phyloP scores from a whole-genome alignment of 2,113 vertebrate species.

The Rhagologus leucostigma region DNA sequence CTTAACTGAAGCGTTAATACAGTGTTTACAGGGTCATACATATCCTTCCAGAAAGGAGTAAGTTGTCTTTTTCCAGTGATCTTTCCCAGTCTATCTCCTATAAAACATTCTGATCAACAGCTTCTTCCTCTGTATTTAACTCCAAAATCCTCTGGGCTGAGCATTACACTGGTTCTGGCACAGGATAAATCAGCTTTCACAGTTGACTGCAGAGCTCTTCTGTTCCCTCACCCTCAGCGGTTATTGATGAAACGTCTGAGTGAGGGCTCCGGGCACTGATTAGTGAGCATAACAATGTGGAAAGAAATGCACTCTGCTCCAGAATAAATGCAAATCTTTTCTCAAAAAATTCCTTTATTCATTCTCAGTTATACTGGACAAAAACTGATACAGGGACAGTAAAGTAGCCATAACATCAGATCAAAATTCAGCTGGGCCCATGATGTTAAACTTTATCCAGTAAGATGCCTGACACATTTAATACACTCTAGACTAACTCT shows the following conservation, averaged over 20 bases:
- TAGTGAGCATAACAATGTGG: background rate
- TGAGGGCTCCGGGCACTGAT: background rate
- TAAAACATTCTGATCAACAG: conserved; percentile 3
- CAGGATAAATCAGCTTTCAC: conserved; percentile 46
- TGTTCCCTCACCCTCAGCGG: conserved; percentile 17
- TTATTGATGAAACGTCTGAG: conserved; percentile 25
- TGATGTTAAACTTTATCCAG: background rate
- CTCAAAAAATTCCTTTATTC: background rate
- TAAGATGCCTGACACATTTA: background rate
- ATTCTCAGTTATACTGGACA: background rate
- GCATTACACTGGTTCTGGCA: conserved; percentile 54
- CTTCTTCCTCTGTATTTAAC: conserved; percentile 39
- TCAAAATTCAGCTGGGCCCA: background rate
- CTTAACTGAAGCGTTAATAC: background rate
- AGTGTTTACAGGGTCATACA: background rate
- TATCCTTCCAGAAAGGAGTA: background rate
- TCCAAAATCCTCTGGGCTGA: conserved; percentile 22
- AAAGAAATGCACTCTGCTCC: background rate
- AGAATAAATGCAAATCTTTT: background rate
- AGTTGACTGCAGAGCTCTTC: background rate
- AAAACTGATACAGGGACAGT: background rate
- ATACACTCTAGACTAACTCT: background rate
- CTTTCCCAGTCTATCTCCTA: background rate
- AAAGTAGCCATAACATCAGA: background rate
- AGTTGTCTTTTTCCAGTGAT: background rate